Evolutionary conservation across 2,888 invertebrate species (phyloP).

Genomic region (Melipona beecheii): DNA sequence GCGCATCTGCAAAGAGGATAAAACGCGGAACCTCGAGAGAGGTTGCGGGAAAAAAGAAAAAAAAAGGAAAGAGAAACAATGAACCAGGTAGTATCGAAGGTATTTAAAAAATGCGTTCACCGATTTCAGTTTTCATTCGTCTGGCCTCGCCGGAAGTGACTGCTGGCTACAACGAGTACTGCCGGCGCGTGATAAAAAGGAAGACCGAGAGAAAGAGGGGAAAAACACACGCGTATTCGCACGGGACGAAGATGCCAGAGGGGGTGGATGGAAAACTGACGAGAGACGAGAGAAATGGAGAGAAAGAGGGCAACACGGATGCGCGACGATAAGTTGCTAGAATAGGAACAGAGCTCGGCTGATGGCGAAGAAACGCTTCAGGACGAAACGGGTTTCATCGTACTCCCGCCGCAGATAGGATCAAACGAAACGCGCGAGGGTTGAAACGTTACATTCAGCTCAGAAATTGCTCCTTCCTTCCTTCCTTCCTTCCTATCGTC

Average conservation of each 20-base stretch:
- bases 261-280: not conserved
- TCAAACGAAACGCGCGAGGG: slow-evolving; percentile 61
- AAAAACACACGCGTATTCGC: not conserved
- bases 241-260: not conserved
- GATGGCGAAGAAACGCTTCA: slow-evolving; percentile 40
- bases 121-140: slow-evolving; percentile 32
- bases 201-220: not conserved
- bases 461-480: slow-evolving; percentile 35
- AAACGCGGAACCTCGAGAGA: not conserved
- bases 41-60: not conserved
- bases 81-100: not conserved
- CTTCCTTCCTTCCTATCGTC: not conserved
- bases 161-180: not conserved
- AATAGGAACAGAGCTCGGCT: slow-evolving; percentile 40
- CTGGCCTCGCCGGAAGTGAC: slow-evolving; percentile 10
- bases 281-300: slow-evolving; percentile 37
- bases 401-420: slow-evolving; percentile 39
- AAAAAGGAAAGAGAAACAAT: not conserved
- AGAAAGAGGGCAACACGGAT: slow-evolving; percentile 28
- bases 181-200: not conserved
- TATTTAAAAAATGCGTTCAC: slow-evolving; percentile 24
- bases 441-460: slow-evolving; percentile 57
- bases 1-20: slow-evolving; percentile 27
- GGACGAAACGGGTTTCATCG: slow-evolving; percentile 58
- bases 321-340: slow-evolving; percentile 46